These are phyloP conservation scores for Homalodisca vitripennis DNA, from an alignment of 1,140 invertebrate genomes.

Conservation along the genomic window DNA sequence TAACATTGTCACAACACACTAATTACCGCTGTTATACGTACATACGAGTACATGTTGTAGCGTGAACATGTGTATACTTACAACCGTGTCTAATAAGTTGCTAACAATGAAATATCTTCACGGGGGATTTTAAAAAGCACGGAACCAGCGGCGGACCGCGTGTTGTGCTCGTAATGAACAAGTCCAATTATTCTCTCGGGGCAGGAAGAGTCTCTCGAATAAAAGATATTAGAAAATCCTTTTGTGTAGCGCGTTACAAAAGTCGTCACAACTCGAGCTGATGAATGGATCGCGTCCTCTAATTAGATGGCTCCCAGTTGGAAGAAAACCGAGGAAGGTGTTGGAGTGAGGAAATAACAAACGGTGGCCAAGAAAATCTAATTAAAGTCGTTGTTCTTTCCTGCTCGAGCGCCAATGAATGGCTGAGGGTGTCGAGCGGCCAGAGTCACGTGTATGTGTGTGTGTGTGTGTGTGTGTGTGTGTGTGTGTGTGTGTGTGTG, in stretches of 20 bases:
- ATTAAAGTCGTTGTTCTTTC: not conserved
- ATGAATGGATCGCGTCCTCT: slow-evolving; percentile 13
- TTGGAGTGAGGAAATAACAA: not conserved
- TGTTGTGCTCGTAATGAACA: slow-evolving; percentile 14
- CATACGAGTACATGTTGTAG: no score
- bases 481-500: no score
- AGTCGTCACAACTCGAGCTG: slow-evolving; percentile 12
- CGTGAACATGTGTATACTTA: not conserved
- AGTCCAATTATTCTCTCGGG: slow-evolving; percentile 15
- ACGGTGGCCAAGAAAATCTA: not conserved
- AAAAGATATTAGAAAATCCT: slow-evolving; percentile 19
- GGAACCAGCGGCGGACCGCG: not conserved
- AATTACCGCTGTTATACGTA: no score
- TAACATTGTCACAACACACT: no score
- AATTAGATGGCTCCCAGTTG: no score
- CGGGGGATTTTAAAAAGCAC: slow-evolving; percentile 23
- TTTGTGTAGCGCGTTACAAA: slow-evolving; percentile 17
- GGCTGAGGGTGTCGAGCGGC: not conserved
- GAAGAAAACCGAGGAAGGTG: no score
- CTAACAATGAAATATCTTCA: slow-evolving; percentile 12
- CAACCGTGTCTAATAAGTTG: not conserved
- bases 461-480: no score
- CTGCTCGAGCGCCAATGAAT: no score
- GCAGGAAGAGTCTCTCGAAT: slow-evolving; percentile 4
- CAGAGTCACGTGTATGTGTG: no score